These are phyloP conservation scores for Globia sparganii DNA, from an alignment of 2,888 invertebrate genomes.

Conservation along the genomic window DNA sequence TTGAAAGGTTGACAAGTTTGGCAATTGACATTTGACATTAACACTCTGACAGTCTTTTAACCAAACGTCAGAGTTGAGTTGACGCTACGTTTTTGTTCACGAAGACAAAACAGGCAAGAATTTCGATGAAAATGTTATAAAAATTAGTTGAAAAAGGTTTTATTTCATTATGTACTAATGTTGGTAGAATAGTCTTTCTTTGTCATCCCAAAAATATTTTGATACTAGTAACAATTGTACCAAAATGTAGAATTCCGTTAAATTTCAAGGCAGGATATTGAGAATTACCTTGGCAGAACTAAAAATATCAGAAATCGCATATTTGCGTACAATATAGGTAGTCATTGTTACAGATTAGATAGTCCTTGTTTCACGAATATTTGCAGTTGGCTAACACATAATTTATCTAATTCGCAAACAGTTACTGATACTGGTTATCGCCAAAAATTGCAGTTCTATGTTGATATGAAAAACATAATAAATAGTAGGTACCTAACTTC, in stretches of 20 bases:
- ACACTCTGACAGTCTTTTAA: not conserved
- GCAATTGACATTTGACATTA: constrained; percentile 28
- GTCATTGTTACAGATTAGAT: constrained; percentile 47
- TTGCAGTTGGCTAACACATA: not conserved
- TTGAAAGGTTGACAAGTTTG: not conserved
- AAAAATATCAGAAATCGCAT: not conserved
- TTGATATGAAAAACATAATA: not conserved
- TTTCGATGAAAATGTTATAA: not conserved
- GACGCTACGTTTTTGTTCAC: constrained; percentile 30
- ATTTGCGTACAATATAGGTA: constrained; percentile 7
- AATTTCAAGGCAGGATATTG: not conserved
- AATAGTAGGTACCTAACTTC: not conserved
- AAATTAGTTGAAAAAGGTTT: not conserved
- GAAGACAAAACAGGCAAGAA: not conserved
- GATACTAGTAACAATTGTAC: not conserved
- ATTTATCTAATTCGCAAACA: constrained; percentile 37
- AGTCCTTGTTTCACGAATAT: constrained; percentile 13
- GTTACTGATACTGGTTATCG: constrained; percentile 35
- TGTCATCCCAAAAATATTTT: not conserved
- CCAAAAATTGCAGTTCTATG: constrained; percentile 1
- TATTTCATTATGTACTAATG: too few species aligned
- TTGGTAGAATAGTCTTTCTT: not conserved
- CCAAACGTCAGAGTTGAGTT: constrained; percentile 22
- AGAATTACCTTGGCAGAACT: too few species aligned
- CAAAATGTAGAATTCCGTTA: not conserved